Evolutionary conservation across 1,140 invertebrate species (phyloP), one percentile per base, ranked within the genome.

Genomic region (Whitmania pigra): DNA sequence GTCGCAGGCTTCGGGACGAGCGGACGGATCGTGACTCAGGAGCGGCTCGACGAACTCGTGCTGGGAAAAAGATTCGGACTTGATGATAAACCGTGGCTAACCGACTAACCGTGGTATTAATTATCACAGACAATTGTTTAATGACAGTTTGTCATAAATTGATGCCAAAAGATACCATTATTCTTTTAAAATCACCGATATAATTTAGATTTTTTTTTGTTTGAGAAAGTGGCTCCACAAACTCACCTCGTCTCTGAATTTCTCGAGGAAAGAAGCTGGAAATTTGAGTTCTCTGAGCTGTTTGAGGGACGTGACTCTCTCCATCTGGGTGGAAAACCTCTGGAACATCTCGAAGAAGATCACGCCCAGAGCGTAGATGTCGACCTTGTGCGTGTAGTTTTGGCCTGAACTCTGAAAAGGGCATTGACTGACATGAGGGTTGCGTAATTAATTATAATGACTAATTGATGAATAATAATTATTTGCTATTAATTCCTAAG

Each of bases 331-430:
- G 6, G 81, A 81, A 81, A 97, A 97, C 40, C 92, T 89, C 72
- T 88, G 87, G 25, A 95, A 83, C 57, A 98, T 82, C 82, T 98
- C 95, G 80, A 94, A 93, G 63, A 97, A 86, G 73, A 98, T 94
- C 66, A 98, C 84, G 0, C 94, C 95, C 72, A 97, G 82, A 0
- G 94, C 93, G 83, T 92, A 98, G 72, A 98, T 96, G 79, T 98
- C 95, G 49, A 97, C 93, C 84, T 97, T 97, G 78, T 91, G 90
- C 78, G 90, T 89, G 80, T 97, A 97, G 2, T 86, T 83, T 73
- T 87, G 85, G 0, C 89, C 88, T 17, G 84, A 82, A 18, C 89
- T 83, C 85, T 87, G 78, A 49, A 81, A 78, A 71, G 57, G 63
- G 11, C n/a, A 49, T 15, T 11, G 13, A 5, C 5, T 1, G 43